Percentiles rank a stretch among this genome's conserved stretches.
phyloP scores from a whole-genome alignment of 2,113 vertebrate genomes.

The Chunga burmeisteri region DNA sequence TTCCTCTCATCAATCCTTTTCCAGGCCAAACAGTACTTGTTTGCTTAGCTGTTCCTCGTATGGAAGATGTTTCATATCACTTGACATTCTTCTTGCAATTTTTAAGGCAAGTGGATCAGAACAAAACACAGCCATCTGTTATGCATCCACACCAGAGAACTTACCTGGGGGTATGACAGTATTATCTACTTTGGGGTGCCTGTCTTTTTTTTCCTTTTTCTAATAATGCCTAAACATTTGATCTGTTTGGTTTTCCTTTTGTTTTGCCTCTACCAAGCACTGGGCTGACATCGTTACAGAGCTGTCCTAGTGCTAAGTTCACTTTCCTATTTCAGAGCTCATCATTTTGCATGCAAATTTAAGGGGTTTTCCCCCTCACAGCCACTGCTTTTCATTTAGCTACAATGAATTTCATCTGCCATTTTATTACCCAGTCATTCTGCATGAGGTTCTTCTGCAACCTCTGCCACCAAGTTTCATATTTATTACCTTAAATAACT shows the following conservation, averaged over 20 bases:
- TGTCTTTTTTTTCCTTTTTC: neutral
- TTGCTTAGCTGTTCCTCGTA: neutral
- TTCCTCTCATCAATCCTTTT: neutral
- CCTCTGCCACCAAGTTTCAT: neutral
- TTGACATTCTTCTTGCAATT: neutral
- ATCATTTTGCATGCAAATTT: neutral
- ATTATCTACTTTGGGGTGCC: neutral
- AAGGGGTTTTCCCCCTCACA: neutral
- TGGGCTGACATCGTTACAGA: neutral
- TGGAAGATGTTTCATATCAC: neutral
- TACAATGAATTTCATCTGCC: neutral
- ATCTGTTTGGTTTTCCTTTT: neutral
- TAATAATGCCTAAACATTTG: neutral
- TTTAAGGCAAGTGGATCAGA: neutral
- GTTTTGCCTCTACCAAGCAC: neutral
- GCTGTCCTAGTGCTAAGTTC: neutral
- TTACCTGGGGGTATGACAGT: neutral
- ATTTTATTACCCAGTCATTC: neutral
- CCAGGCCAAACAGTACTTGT: neutral
- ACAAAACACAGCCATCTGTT: neutral
- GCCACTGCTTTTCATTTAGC: neutral
- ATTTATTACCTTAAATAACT: neutral
- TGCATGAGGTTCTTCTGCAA: neutral
- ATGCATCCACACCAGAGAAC: neutral
- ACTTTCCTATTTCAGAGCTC: neutral